phyloP scores from a whole-genome alignment of 2,797 vertebrate genomes.

The Acanthurus lineatus region DNA sequence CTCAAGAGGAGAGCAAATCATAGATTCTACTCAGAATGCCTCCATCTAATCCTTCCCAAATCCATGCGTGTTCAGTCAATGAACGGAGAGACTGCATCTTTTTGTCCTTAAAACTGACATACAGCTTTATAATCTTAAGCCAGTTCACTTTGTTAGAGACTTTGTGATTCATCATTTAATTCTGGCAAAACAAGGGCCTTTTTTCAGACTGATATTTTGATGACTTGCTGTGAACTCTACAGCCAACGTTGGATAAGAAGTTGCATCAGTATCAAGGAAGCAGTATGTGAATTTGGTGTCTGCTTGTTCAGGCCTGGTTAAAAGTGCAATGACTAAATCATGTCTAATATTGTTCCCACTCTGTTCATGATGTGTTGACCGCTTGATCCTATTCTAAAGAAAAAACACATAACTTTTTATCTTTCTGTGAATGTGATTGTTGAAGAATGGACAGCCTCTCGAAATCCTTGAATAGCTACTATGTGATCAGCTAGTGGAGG shows the following conservation, averaged over 20 bases:
- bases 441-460: neutral
- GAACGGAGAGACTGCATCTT: conserved; percentile 26
- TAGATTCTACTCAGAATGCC: conserved; percentile 55
- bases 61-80: conserved; percentile 42
- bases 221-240: conserved; percentile 40
- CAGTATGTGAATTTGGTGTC: conserved; percentile 30
- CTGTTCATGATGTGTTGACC: neutral
- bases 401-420: neutral
- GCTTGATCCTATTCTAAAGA: neutral
- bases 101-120: conserved; percentile 45
- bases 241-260: conserved; percentile 21
- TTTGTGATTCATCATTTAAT: conserved; percentile 13
- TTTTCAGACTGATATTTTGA: conserved; percentile 38
- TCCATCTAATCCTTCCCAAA: conserved; percentile 58
- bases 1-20: conserved; percentile 75
- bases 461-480: neutral
- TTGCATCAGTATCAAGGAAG: conserved; percentile 32
- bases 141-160: conserved; percentile 3
- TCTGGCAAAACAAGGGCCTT: conserved; percentile 35
- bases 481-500: conserved; percentile 8
- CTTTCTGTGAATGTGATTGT: neutral
- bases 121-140: conserved; percentile 23
- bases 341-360: neutral
- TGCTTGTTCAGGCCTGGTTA: conserved; percentile 9
- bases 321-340: conserved; percentile 16